Evolutionary conservation across 2,888 invertebrate species (phyloP).

Genomic region (Pogonocherus hispidulus): DNA sequence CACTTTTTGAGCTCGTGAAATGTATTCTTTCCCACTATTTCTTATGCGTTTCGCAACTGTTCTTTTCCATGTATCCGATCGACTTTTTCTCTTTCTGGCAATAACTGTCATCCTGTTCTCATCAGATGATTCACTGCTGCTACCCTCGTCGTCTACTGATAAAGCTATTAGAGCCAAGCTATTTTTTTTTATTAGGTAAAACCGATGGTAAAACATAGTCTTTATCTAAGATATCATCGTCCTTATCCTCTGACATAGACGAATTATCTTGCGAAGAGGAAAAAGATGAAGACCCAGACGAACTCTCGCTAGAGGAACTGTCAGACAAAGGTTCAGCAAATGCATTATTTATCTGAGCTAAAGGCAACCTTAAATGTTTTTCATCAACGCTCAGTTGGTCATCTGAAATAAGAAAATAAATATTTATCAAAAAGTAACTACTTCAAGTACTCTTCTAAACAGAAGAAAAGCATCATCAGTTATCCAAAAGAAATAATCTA

Average conservation of each 20-base stretch:
- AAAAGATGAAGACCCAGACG: conserved; percentile 6
- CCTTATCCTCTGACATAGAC: background rate
- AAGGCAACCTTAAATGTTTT: background rate
- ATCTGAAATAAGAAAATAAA: background rate
- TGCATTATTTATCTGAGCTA: background rate
- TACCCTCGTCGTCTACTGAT: conserved; percentile 2
- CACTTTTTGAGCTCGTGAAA: background rate
- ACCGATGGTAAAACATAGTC: conserved; percentile 20
- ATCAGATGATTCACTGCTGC: conserved; percentile 16
- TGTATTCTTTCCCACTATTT: conserved; percentile 13
- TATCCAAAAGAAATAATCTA: background rate
- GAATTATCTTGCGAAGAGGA: background rate
- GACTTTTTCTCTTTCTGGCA: conserved; percentile 12
- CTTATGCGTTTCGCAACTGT: conserved; percentile 4
- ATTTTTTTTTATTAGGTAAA: no score
- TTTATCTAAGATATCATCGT: conserved; percentile 6
- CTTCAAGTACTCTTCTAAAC: background rate
- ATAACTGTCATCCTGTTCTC: conserved; percentile 6
- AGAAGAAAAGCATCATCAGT: background rate
- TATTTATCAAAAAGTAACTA: background rate
- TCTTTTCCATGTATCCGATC: conserved; percentile 9
- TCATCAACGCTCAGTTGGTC: conserved; percentile 2
- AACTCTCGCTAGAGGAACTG: conserved; percentile 1
- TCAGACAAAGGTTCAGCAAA: background rate
- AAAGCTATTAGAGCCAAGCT: conserved; percentile 1